Evolutionary conservation across 2,888 invertebrate species (phyloP), one percentile per base, ranked within the genome.

Genomic region (Leptinotarsa tumamoca): DNA sequence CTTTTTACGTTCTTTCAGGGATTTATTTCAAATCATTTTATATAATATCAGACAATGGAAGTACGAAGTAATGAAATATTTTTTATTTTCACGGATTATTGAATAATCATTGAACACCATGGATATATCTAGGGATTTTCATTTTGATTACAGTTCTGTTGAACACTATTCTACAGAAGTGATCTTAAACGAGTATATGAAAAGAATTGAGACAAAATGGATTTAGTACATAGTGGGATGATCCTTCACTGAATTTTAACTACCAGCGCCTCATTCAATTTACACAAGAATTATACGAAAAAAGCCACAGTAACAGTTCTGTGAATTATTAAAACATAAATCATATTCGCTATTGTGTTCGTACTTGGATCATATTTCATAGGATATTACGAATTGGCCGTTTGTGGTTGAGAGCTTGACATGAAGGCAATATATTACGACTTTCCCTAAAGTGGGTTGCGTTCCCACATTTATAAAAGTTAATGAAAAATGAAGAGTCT

Each of bases 311-410:
- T 23, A 27, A 14, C 58, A 5, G n/a, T 63, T 3, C 63, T 63
- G 33, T 33, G 63, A 63, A 63, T 43, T 63, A 63, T 63, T 33
- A 33, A 63, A 63, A 63, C 63, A 63, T 63, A 63, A 63, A 63
- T 63, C 43, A 63, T 43, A 15, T 33, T 63, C n/a, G 7, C 58
- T 33, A 33, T 63, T 63, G 63, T 63, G n/a, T 63, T 63, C 63
- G 13, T 43, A 43, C 63, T 33, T n/a, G 43, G 33, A 17, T n/a
- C 63, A 63, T 63, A 33, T 33, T 63, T 63, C 33, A 63, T 33
- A 63, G 63, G 33, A 43, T n/a, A 63, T 58, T 58, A 23, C 23
- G 23, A 15, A 23, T 58, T 43, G 43, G 43, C 43, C 27, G n/a
- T 63, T 63, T 43, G 17, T 43, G 63, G 17, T 33, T 63, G 14